These are phyloP conservation scores for Ophion ellenae DNA, from an alignment of 2,888 invertebrate species.

Conservation along the genomic window DNA sequence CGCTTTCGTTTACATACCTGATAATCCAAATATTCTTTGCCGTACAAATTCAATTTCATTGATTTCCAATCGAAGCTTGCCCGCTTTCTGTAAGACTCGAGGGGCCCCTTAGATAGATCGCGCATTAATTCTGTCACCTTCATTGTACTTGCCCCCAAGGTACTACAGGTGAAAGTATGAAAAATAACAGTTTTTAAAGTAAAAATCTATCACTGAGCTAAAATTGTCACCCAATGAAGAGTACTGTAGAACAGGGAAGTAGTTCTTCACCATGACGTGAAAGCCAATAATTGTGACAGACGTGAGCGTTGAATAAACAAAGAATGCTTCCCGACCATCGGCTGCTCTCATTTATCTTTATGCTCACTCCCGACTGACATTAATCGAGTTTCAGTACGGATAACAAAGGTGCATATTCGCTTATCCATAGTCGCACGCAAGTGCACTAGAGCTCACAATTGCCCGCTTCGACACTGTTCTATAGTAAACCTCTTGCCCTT, in stretches of 20 bases:
- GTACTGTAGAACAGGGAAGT: not conserved
- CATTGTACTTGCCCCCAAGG: conserved; percentile 21
- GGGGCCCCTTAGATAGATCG: conserved; percentile 90
- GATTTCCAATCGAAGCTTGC: conserved; percentile 95
- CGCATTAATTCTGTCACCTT: conserved; percentile 85
- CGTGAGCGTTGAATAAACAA: too few relatives aligned
- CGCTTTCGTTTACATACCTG: conserved; percentile 87
- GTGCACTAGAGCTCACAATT: not conserved
- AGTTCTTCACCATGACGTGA: not conserved
- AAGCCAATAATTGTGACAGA: too few relatives aligned
- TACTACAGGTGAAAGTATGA: conserved; percentile 10
- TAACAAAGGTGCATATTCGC: too few relatives aligned
- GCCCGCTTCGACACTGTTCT: not conserved
- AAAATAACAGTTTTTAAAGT: not conserved
- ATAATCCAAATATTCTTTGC: conserved; percentile 89
- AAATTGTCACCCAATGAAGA: not conserved
- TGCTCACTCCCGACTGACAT: too few relatives aligned
- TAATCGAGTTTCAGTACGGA: too few relatives aligned
- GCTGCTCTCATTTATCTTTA: too few relatives aligned
- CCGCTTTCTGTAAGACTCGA: conserved; percentile 91
- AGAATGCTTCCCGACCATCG: too few relatives aligned
- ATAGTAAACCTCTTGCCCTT: not conserved
- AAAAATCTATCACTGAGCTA: not conserved
- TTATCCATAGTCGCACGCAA: too few relatives aligned
- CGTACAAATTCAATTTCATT: conserved; percentile 92